Evolutionary conservation across 2,797 vertebrate genomes (phyloP).

Genomic region (Setipinna tenuifilis): DNA sequence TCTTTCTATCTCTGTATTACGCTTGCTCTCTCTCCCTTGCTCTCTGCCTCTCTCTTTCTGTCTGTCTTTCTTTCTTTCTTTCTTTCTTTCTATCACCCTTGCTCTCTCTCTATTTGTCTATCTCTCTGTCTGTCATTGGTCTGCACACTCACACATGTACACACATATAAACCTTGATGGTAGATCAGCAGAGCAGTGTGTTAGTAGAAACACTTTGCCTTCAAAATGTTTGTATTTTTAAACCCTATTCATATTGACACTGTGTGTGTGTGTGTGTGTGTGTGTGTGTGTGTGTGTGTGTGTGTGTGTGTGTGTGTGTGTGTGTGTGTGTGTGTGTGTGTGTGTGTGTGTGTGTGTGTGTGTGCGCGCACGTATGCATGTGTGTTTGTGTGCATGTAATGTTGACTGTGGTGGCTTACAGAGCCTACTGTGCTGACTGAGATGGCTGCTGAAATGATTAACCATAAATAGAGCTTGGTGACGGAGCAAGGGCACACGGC

Average conservation of each 20-base stretch:
- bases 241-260: neutral
- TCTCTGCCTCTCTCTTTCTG: neutral
- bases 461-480: neutral
- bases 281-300: constrained; percentile 12
- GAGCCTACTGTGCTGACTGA: neutral
- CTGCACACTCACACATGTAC: neutral
- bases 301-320: constrained; percentile 5
- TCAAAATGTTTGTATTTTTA: neutral
- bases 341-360: constrained; percentile 24
- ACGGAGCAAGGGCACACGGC: neutral
- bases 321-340: constrained; percentile 28
- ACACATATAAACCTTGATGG: neutral
- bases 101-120: too few species aligned
- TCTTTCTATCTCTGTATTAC: too few species aligned
- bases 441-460: constrained; percentile 8
- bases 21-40: too few species aligned
- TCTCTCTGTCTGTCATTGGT: too few species aligned
- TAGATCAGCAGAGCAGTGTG: neutral
- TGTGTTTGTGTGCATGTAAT: neutral
- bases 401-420: neutral
- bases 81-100: too few species aligned
- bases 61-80: too few species aligned
- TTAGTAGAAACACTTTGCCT: neutral
- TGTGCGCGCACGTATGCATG: neutral
- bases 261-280: neutral